A percentile compares a stretch with the other conserved stretches of the same genome.
Evolutionary conservation across 1,140 invertebrate genomes (phyloP).

Genomic region (Zaprionus nigranus): DNA sequence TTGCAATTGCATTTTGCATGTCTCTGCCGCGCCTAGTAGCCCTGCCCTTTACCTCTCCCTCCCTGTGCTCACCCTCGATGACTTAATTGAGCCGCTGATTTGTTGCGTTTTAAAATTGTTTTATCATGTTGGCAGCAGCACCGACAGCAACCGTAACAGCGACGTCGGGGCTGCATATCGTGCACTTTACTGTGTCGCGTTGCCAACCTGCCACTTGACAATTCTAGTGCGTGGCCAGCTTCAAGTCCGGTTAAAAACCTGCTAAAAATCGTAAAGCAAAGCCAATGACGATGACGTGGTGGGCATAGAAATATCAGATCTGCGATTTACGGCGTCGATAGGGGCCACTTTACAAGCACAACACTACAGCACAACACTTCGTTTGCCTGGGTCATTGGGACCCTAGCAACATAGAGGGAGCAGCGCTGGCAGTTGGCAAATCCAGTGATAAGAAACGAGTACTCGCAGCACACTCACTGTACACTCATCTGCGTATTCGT

Average conservation of each 20-base stretch:
- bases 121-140: constrained; percentile 76
- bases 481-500: constrained; percentile 16
- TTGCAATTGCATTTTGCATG: constrained; percentile 32
- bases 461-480: constrained; percentile 9
- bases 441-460: constrained; percentile 18
- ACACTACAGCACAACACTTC: neutral
- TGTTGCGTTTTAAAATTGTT: constrained; percentile 80
- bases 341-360: neutral
- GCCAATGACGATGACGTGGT: constrained; percentile 24
- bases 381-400: constrained; percentile 35
- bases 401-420: neutral
- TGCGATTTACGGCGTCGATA: constrained; percentile 30
- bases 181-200: constrained; percentile 68
- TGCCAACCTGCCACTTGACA: constrained; percentile 28
- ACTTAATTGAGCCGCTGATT: constrained; percentile 80
- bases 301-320: constrained; percentile 24
- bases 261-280: constrained; percentile 8
- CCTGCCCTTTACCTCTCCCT: neutral
- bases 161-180: constrained; percentile 78
- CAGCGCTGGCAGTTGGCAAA: constrained; percentile 8
- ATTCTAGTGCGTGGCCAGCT: neutral
- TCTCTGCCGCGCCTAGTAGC: neutral
- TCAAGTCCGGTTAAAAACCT: no score
- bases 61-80: constrained; percentile 24
- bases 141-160: constrained; percentile 66